Conservation (phyloP, 2,113 vertebrate genomes). For the Xiphophorus hellerii region DNA sequence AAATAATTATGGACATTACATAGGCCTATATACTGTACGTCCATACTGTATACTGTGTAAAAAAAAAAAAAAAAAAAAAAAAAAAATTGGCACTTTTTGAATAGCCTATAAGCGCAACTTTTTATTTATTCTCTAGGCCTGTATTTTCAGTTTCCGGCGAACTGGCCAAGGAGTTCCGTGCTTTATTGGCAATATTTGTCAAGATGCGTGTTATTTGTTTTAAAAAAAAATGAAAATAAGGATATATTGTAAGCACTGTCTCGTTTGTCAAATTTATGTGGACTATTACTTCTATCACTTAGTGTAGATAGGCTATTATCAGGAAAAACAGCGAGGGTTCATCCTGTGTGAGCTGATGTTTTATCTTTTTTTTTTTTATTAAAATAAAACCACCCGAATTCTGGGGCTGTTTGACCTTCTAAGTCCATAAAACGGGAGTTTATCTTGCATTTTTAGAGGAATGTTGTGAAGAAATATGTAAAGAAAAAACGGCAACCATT, state of each 20-base stretch:
- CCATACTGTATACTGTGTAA: slow-evolving; percentile 67
- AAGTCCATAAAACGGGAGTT: slow-evolving; percentile 45
- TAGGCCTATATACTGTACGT: slow-evolving; percentile 39
- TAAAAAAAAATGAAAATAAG: slow-evolving; percentile 66
- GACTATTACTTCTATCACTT: slow-evolving; percentile 89
- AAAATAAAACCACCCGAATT: slow-evolving; percentile 40
- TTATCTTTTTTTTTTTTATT: slow-evolving; percentile 55
- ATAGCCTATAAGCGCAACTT: slow-evolving; percentile 85
- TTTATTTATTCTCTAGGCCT: slow-evolving; percentile 92
- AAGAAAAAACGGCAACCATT: no score
- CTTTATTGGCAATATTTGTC: slow-evolving; percentile 99
- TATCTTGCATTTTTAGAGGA: slow-evolving; percentile 31
- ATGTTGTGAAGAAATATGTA: background rate
- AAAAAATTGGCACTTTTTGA: slow-evolving; percentile 90
- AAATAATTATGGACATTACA: slow-evolving; percentile 58
- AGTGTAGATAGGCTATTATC: slow-evolving; percentile 85
- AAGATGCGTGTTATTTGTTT: slow-evolving; percentile 80
- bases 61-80: slow-evolving; percentile 56
- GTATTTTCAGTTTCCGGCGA: slow-evolving; percentile 80
- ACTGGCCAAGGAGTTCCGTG: slow-evolving; percentile 81
- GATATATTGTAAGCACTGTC: slow-evolving; percentile 81
- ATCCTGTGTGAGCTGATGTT: slow-evolving; percentile 59
- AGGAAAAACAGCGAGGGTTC: slow-evolving; percentile 76
- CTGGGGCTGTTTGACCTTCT: slow-evolving; percentile 67
- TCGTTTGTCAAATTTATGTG: slow-evolving; percentile 75